These are phyloP conservation scores for Tetranychus urticae DNA, from an alignment of 1,140 invertebrate species.

Conservation along the genomic window DNA sequence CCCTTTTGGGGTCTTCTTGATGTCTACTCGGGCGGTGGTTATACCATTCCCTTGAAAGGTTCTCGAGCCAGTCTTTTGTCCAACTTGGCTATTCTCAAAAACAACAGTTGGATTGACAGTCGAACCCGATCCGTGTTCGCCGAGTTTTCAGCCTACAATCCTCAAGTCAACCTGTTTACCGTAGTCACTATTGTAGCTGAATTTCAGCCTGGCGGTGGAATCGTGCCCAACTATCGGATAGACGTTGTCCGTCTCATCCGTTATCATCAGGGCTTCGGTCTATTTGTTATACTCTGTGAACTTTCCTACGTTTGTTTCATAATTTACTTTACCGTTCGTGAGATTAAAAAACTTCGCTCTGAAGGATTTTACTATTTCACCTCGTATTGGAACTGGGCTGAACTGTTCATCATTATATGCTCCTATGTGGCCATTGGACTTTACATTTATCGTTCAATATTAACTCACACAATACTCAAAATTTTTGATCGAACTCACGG, in stretches of 20 bases:
- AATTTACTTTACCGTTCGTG: constrained; percentile 26
- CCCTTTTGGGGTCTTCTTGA: constrained; percentile 24
- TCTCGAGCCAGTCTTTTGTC: constrained; percentile 17
- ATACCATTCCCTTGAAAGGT: constrained; percentile 25
- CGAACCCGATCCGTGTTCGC: constrained; percentile 30
- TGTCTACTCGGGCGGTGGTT: constrained; percentile 30
- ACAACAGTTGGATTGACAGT: constrained; percentile 27
- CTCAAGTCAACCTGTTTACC: constrained; percentile 28
- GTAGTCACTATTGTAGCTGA: constrained; percentile 26
- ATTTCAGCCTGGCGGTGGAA: constrained; percentile 26
- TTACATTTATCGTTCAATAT: constrained; percentile 23
- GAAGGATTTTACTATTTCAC: constrained; percentile 22
- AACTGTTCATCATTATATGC: constrained; percentile 22
- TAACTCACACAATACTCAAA: constrained; percentile 21
- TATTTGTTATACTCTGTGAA: constrained; percentile 20
- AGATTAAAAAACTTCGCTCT: constrained; percentile 17
- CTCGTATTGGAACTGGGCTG: constrained; percentile 26
- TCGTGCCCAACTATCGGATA: constrained; percentile 25
- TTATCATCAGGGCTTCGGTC: constrained; percentile 18
- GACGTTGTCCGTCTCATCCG: constrained; percentile 23
- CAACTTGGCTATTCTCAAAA: constrained; percentile 20
- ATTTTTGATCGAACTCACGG: constrained; percentile 21
- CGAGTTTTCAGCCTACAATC: constrained; percentile 33
- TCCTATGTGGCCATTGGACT: constrained; percentile 23
- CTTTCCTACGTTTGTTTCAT: constrained; percentile 22